phyloP scores from a whole-genome alignment of 2,888 invertebrate genomes.

The Anthrax anthrax region DNA sequence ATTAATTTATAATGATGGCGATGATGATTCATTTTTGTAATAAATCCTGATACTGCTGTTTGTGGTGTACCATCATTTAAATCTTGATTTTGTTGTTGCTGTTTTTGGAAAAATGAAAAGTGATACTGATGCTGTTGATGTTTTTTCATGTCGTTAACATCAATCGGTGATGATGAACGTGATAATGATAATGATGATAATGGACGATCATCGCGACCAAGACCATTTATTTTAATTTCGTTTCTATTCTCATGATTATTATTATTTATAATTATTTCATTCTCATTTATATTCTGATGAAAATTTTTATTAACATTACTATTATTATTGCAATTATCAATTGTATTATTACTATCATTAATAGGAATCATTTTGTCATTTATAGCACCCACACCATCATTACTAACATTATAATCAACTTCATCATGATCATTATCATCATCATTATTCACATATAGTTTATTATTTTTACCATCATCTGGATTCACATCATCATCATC shows the following conservation, averaged over 20 bases:
- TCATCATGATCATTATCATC: neutral
- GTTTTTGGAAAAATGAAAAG: too few species aligned
- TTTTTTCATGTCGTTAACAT: too few species aligned
- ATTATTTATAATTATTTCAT: neutral
- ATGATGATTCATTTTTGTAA: too few species aligned
- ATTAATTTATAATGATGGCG: neutral
- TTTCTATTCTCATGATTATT: neutral
- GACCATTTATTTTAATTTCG: too few species aligned
- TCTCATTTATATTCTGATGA: neutral
- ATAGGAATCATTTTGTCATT: neutral
- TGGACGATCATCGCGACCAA: too few species aligned
- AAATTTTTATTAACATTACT: neutral
- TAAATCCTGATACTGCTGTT: neutral
- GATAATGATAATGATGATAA: too few species aligned
- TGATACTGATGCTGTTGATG: too few species aligned
- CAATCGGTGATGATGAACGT: too few species aligned
- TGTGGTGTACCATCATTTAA: neutral
- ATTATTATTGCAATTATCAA: neutral
- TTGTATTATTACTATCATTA: slow-evolving; percentile 1
- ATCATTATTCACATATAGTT: too few species aligned
- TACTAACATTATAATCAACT: neutral
- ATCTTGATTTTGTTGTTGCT: neutral
- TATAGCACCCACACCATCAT: neutral
- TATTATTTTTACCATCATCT: too few species aligned
- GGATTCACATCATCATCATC: neutral